Evolutionary conservation across 1,140 invertebrate genomes (phyloP).

Genomic region (Drosophila carrolli): DNA sequence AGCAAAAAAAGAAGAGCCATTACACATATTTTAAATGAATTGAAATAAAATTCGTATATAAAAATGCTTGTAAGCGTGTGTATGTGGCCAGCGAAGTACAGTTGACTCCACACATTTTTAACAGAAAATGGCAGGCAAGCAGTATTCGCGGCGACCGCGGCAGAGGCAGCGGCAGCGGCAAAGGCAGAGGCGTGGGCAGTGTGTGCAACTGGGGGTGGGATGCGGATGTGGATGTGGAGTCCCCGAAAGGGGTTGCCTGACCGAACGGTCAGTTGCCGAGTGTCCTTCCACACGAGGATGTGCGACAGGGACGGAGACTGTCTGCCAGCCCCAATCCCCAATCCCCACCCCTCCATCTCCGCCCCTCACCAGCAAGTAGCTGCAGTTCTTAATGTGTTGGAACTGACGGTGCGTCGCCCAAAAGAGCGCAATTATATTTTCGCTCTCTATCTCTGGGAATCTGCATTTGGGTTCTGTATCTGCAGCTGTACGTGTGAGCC

Average conservation of each 20-base stretch:
- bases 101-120: conserved; percentile 78
- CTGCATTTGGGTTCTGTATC: conserved; percentile 12
- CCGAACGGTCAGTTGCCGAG: conserved; percentile 58
- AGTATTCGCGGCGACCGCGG: conserved; percentile 29
- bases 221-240: not conserved
- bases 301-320: conserved; percentile 44
- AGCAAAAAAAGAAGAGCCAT: conserved; percentile 50
- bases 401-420: conserved; percentile 26
- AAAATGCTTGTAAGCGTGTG: conserved; percentile 57
- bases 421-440: conserved; percentile 53
- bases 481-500: conserved; percentile 17
- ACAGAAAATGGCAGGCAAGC: conserved; percentile 60
- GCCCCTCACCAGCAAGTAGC: conserved; percentile 45
- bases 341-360: not conserved
- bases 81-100: conserved; percentile 70
- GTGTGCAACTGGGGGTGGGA: not conserved
- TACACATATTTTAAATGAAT: conserved; percentile 82
- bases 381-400: conserved; percentile 62
- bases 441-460: conserved; percentile 16
- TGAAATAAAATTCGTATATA: conserved; percentile 82
- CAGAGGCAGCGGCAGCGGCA: conserved; percentile 3
- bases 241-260: conserved; percentile 32
- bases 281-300: conserved; percentile 28
- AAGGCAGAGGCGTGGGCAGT: conserved; percentile 13
- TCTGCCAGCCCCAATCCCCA: conserved; percentile 48